Evolutionary conservation across 2,888 invertebrate species (phyloP), one percentile per base, ranked within the genome.

Genomic region (Oxytorus armatus): DNA sequence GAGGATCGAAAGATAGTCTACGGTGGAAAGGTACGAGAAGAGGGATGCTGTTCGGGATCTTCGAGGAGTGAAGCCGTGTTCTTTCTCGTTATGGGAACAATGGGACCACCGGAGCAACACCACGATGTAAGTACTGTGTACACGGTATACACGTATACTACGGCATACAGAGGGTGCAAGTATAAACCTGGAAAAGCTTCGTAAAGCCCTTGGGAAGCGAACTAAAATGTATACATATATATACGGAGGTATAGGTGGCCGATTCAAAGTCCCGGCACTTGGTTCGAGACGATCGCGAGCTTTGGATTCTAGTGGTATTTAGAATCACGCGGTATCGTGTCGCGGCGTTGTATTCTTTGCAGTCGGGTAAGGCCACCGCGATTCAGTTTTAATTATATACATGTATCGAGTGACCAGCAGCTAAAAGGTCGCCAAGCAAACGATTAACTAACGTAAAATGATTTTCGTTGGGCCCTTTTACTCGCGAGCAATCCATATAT

Each of bases 91-190:
- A 84, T 83, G 83, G 83, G 83, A 85, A 89, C 88, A 88, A 89
- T 88, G 88, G 88, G 83, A 88, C 86, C 84, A 85, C 86, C 85
- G 79, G 84, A 80, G 87, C 86, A 85, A 85, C 84, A 86, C 84
- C 83, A 85, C 82, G 86, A 82, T 80, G 89, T 89, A 87, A 89
- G 89, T 89, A 89, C 84, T 10, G 23, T 25, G 16, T 18, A 25
- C 11, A 61, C 14, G 33, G 18, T 5, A 33, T 18, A 23, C 44
- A 16, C 21, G 10, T 16, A 10, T 16, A 44, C 8, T 0, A 61
- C 7, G 33, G 3, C 49, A 53, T 29, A n/a, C 7, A 66, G 33
- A 57, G 47, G 18, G 23, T 47, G 44, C 29, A 61, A 63, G 59
- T 59, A 33, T 25, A 66, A 72, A 66, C 74, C 63, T 59, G 59